Base-by-base conservation (phyloP, 2,113 vertebrate genomes). In the Ranitomeya variabilis region DNA sequence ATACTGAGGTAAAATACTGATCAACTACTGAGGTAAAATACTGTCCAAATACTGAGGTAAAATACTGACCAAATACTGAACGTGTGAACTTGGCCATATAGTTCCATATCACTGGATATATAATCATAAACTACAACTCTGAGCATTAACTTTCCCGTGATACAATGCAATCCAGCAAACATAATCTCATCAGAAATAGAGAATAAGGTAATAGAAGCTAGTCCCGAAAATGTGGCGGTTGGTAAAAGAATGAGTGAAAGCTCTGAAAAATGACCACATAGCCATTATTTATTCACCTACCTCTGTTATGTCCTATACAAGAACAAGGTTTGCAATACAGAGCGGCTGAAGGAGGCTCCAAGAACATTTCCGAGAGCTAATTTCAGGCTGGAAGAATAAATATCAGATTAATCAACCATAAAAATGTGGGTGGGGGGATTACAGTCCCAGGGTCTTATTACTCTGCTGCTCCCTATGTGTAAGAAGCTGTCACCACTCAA, bases 321-420 rank as follows among this genome's bases (percentile, higher is more conserved):
- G 19, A 64, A 52, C 81, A 16, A 69, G 51, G 19, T 15, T 16
- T 23, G 18, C 21, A n/a, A 57, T 18, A 19, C 13, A 37, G 26
- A 37, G 12, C 4, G 8, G 21, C 26, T 64, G 62, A 69, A 15
- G 51, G 21, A 55, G 6, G 62, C 15, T 83, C 19, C n/a, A 19
- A 67, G 31, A 67, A 23, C 60, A 52, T 67, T 82, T 66, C n/a
- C 11, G 8, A 66, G 80, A 52, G 37, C 11, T 84, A n/a, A 13
- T 55, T 71, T 84, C 9, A 14, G 71, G 12, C 66, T 69, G 62
- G 7, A 67, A n/a, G 64, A 55, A 67, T 26, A 55, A 84, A 55
- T 21, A 84, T 69, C 45, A 71, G 21, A 55, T 54, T 84, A 64
- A 52, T 84, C 82, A 84, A 26, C 69, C 57, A 69, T 26, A 84